These are phyloP conservation scores for Pseudorectes ferrugineus DNA, from an alignment of 2,113 vertebrate species.

Conservation along the genomic window DNA sequence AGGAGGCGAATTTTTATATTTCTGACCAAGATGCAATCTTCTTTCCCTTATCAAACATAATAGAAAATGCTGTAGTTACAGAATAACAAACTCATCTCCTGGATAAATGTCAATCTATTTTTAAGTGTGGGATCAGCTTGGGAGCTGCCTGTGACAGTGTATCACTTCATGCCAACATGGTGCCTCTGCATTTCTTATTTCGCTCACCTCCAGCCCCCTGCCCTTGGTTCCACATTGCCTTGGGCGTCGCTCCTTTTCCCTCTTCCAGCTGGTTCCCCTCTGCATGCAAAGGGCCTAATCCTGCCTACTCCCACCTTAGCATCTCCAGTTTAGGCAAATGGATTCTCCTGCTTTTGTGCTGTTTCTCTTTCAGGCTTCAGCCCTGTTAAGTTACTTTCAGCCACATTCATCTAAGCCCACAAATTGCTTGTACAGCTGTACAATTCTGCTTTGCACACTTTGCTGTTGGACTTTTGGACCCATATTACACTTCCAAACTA, in stretches of 20 bases:
- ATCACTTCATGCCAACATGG: neutral
- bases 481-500: neutral
- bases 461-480: neutral
- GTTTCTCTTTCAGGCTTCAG: neutral
- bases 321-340: neutral
- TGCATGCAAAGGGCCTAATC: neutral
- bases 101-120: slow-evolving; percentile 65
- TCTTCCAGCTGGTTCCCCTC: neutral
- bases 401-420: rapidly evolving
- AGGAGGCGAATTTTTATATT: slow-evolving; percentile 56
- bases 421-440: neutral
- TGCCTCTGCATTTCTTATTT: neutral
- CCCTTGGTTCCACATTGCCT: neutral
- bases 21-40: slow-evolving; percentile 68
- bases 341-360: neutral
- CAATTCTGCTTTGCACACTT: neutral
- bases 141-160: neutral
- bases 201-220: neutral
- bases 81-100: slow-evolving; percentile 46
- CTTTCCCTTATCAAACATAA: slow-evolving; percentile 62
- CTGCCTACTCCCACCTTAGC: neutral
- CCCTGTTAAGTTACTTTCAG: neutral
- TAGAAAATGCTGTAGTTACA: slow-evolving; percentile 62
- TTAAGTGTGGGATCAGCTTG: slow-evolving; percentile 41
- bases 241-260: rapidly evolving